Evolutionary conservation across 2,888 invertebrate species (phyloP).

Genomic region (Himalopsyche tibetana): DNA sequence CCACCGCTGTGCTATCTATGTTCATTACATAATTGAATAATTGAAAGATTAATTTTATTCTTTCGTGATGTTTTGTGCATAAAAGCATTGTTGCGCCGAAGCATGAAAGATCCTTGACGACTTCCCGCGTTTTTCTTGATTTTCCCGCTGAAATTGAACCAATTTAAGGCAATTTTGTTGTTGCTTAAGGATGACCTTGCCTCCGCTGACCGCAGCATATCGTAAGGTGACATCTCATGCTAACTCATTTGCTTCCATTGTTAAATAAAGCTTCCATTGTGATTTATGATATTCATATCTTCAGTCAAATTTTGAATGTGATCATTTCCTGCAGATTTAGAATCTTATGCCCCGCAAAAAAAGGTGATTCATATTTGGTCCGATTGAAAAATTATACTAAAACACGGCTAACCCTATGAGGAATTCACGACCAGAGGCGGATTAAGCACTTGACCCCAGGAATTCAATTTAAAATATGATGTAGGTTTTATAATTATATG

Average conservation of each 20-base stretch:
- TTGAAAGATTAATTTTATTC: neutral
- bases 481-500: too few species aligned
- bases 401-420: too few species aligned
- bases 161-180: conserved; percentile 47
- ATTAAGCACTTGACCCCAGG: too few species aligned
- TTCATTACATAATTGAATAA: too few species aligned
- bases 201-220: conserved; percentile 34
- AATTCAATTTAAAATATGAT: too few species aligned
- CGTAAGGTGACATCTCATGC: neutral
- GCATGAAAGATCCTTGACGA: conserved; percentile 56
- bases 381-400: too few species aligned
- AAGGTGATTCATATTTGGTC: too few species aligned
- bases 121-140: conserved; percentile 51
- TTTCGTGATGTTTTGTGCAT: neutral
- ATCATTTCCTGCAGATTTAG: neutral
- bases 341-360: neutral
- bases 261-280: neutral
- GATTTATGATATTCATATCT: conserved; percentile 1
- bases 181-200: conserved; percentile 45
- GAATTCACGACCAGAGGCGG: too few species aligned
- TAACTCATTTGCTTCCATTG: conserved; percentile 4
- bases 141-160: conserved; percentile 50
- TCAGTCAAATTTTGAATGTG: conserved; percentile 2
- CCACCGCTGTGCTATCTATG: too few species aligned
- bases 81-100: conserved; percentile 29